Base-by-base conservation (phyloP, 2,888 invertebrate species). In the Poecilobothrus nobilitatus region DNA sequence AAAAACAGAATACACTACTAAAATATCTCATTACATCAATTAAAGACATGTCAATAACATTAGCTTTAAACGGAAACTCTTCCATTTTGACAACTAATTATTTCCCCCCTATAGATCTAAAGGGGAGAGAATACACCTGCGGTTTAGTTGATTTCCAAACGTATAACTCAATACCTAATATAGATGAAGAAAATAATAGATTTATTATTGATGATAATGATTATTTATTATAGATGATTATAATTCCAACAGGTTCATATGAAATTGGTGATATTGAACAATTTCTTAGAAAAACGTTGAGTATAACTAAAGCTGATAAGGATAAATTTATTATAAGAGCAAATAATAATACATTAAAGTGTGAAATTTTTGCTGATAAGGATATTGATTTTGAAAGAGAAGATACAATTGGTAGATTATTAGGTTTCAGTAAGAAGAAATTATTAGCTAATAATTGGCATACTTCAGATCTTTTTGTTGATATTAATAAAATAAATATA, bases 151-250 rank as follows among this genome's bases (percentile, higher is more conserved):
- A 77, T 69, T 73, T 78, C 27, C 69, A 70, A 66, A 70, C 69
- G 21, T 70, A 70, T 63, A 70, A 72, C 37, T 68, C 70, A n/a
- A 72, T 79, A 68, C 76, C 77, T 2, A 80, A 79, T 72, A 73
- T 80, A 1, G 76, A 79, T 71, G 71, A 72, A 53, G 71, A 70
- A 63, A 76, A 78, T 70, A 78, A 78, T 71, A 75, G 74, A 69
- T 76, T 79, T 72, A 74, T 75, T 70, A 18, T 69, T 27, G 69
- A 69, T 64, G 63, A 75, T 61, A 67, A 74, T 37, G n/a, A n/a
- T n/a, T n/a, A n/a, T n/a, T n/a, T n/a, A n/a, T n/a, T n/a, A n/a
- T n/a, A n/a, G n/a, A n/a, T n/a, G n/a, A 66, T 77, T 18, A 71
- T 63, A 18, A 73, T 78, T 67, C 75, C 76, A 41, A 72, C 68